phyloP scores from a whole-genome alignment of 2,797 vertebrate genomes.

The Sus cebifrons region DNA sequence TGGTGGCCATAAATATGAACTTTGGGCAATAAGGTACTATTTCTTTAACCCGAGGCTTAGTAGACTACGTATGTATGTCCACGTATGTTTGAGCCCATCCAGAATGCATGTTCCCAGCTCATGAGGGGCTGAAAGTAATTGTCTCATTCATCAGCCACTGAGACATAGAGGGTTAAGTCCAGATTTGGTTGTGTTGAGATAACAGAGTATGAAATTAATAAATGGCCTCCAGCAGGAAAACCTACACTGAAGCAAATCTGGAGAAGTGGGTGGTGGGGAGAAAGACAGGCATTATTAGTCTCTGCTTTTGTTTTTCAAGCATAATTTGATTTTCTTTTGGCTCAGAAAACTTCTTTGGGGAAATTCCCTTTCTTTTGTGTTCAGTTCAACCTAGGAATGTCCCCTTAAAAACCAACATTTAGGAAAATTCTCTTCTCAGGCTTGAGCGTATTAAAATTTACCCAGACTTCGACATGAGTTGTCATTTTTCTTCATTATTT shows the following conservation, averaged over 20 bases:
- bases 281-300: neutral
- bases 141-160: neutral
- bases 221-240: conserved; percentile 28
- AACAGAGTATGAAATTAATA: neutral
- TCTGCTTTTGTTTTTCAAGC: conserved; percentile 65
- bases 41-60: neutral
- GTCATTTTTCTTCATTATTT: conserved; percentile 47
- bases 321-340: conserved; percentile 70
- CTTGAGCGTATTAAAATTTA: conserved; percentile 26
- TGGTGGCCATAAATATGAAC: conserved; percentile 27
- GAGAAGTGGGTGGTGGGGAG: neutral
- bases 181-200: neutral
- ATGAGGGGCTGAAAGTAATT: neutral
- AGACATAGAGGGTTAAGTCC: neutral
- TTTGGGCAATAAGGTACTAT: neutral
- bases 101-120: neutral
- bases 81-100: neutral
- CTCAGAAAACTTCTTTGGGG: conserved; percentile 53
- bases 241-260: neutral
- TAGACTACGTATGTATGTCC: neutral
- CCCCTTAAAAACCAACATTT: conserved; percentile 30
- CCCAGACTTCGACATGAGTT: neutral
- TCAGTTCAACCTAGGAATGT: conserved; percentile 32
- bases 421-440: conserved; percentile 29
- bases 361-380: conserved; percentile 57